A percentile compares a stretch with the other conserved stretches of the same genome.
phyloP scores from a whole-genome alignment of 2,113 vertebrate genomes.

The Hemiprocne comata region DNA sequence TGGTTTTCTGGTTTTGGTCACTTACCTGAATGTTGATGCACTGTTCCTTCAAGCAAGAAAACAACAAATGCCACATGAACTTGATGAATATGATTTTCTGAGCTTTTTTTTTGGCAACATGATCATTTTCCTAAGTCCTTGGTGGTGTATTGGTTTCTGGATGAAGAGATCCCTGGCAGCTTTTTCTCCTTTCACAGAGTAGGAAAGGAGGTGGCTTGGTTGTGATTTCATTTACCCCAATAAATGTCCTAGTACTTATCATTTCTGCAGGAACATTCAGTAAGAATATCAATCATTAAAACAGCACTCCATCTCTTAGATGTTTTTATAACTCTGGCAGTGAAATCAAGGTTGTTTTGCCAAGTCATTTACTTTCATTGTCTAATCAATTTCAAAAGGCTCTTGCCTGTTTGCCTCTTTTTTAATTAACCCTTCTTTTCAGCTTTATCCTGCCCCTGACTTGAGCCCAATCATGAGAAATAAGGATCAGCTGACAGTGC shows the following conservation, averaged over 20 bases:
- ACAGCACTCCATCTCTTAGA: background rate
- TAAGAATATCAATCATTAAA: background rate
- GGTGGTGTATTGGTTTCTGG: background rate
- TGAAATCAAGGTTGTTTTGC: background rate
- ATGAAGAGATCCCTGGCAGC: background rate
- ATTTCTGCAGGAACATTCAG: background rate
- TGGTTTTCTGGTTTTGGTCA: background rate
- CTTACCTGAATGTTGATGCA: background rate
- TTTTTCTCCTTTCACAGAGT: background rate
- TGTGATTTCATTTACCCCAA: background rate
- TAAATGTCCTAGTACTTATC: background rate
- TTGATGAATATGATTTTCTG: background rate
- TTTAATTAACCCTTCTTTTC: constrained; percentile 63
- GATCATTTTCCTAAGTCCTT: background rate
- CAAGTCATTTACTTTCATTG: constrained; percentile 60
- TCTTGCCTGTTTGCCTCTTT: constrained; percentile 48
- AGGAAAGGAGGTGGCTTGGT: background rate
- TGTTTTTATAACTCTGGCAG: constrained; percentile 33
- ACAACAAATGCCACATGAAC: background rate
- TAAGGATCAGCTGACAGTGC: background rate
- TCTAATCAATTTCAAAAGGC: constrained; percentile 58
- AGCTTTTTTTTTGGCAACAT: background rate
- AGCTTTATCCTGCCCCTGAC: background rate
- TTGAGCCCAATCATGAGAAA: background rate
- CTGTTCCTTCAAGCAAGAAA: background rate